Evolutionary conservation across 2,113 vertebrate genomes (phyloP).

Genomic region (Trichechus manatus): DNA sequence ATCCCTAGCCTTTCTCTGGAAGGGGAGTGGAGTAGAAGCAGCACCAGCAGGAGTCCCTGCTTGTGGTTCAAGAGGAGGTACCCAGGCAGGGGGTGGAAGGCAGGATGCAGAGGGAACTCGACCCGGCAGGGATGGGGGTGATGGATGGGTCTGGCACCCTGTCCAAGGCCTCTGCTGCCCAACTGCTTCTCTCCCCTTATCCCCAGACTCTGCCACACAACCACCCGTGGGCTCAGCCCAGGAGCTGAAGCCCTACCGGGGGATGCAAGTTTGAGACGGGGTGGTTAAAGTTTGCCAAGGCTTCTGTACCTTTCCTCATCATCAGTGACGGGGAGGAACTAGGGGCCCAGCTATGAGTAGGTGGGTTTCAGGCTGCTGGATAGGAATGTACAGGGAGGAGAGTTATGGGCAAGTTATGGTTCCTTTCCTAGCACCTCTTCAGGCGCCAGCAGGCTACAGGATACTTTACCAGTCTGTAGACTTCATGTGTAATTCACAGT

Average conservation of each 20-base stretch:
- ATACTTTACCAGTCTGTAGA: constrained; percentile 87
- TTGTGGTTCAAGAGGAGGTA: background rate
- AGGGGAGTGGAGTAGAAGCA: background rate
- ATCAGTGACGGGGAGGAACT: background rate
- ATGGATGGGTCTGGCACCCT: background rate
- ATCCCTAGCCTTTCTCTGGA: background rate
- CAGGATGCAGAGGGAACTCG: background rate
- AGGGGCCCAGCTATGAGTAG: background rate
- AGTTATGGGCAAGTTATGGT: background rate
- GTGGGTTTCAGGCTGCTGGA: background rate
- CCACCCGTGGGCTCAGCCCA: background rate
- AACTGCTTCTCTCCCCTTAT: background rate
- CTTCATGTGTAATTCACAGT: constrained; percentile 86
- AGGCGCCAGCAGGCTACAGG: background rate
- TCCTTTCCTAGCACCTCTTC: background rate
- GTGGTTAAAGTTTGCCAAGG: background rate
- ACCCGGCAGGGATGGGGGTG: background rate
- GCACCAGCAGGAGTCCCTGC: background rate
- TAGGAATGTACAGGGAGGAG: background rate
- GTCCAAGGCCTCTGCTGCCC: background rate
- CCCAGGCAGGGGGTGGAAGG: background rate
- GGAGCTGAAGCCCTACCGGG: background rate
- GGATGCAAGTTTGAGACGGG: background rate
- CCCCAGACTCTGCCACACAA: background rate
- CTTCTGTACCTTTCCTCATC: background rate